Conservation (phyloP, 1,140 invertebrate species). For the Drosophila nasuta region DNA sequence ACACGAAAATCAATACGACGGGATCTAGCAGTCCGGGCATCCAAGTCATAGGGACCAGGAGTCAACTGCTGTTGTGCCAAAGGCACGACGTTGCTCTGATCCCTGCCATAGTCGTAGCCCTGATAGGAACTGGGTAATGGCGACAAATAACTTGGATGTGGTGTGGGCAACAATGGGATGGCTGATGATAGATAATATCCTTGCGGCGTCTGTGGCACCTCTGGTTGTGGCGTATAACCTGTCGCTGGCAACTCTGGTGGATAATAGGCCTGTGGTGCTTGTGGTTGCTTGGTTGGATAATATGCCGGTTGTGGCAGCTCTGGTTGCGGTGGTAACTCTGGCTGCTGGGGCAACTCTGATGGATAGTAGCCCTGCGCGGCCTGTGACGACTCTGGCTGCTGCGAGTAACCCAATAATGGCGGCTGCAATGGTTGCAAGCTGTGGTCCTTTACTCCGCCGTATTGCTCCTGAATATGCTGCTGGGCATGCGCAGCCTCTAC, state of each 20-base stretch:
- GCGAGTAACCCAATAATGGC: conserved; percentile 53
- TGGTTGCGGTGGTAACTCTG: neutral
- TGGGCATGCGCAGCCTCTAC: conserved; percentile 77
- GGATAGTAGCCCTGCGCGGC: neutral
- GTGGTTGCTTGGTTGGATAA: no score
- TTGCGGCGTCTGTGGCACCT: neutral
- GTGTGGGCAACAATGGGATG: neutral
- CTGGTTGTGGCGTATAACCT: neutral
- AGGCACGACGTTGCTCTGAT: conserved; percentile 49
- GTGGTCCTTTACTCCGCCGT: conserved; percentile 38
- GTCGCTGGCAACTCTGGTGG: conserved; percentile 6
- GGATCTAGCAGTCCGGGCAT: conserved; percentile 50
- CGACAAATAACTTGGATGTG: conserved; percentile 45
- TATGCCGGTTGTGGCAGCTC: neutral
- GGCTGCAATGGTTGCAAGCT: conserved; percentile 25
- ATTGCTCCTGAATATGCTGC: conserved; percentile 76
- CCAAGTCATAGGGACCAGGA: conserved; percentile 34
- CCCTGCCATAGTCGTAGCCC: conserved; percentile 27
- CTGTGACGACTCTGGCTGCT: conserved; percentile 7
- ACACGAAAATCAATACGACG: conserved; percentile 52
- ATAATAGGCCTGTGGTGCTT: neutral
- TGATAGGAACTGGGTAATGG: conserved; percentile 33
- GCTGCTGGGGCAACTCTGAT: neutral
- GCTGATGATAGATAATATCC: conserved; percentile 1
- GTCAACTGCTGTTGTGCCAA: conserved; percentile 56